Evolutionary conservation across 2,888 invertebrate genomes (phyloP).

Genomic region (Coelinius sp.): DNA sequence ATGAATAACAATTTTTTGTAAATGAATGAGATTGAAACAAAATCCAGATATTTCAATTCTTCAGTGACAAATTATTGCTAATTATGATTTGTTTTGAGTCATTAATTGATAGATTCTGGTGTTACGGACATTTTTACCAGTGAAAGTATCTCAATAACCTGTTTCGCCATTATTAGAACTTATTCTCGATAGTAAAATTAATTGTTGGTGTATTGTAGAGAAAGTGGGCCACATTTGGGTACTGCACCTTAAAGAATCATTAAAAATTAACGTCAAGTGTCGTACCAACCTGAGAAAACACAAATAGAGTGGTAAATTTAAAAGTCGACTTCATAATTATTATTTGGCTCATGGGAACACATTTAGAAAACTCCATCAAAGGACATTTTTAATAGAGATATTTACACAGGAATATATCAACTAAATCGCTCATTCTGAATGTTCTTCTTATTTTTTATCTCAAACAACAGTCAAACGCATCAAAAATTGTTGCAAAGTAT

Average conservation of each 20-base stretch:
- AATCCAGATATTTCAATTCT: neutral
- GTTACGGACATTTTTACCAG: neutral
- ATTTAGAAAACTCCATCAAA: too few species aligned
- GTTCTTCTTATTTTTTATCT: neutral
- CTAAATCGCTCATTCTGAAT: neutral
- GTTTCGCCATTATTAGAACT: neutral
- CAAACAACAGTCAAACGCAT: neutral
- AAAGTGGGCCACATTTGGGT: constrained; percentile 1
- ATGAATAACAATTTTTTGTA: neutral
- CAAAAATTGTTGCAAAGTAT: constrained; percentile 27
- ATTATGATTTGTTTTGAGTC: neutral
- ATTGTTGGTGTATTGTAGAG: constrained; percentile 9
- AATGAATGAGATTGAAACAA: neutral
- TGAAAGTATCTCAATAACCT: constrained; percentile 5
- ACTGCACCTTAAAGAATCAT: neutral
- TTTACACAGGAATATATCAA: neutral
- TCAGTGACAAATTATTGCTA: neutral
- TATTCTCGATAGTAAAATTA: constrained; percentile 10
- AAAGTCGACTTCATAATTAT: too few species aligned
- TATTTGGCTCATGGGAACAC: too few species aligned
- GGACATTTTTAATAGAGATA: neutral
- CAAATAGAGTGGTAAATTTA: neutral
- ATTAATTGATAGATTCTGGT: neutral
- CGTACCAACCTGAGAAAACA: neutral
- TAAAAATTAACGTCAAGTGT: neutral